Percentiles rank a stretch among this genome's conserved stretches.
These are phyloP conservation scores for Drosophila prostipennis DNA, from an alignment of 2,888 invertebrate species.

Conservation along the genomic window DNA sequence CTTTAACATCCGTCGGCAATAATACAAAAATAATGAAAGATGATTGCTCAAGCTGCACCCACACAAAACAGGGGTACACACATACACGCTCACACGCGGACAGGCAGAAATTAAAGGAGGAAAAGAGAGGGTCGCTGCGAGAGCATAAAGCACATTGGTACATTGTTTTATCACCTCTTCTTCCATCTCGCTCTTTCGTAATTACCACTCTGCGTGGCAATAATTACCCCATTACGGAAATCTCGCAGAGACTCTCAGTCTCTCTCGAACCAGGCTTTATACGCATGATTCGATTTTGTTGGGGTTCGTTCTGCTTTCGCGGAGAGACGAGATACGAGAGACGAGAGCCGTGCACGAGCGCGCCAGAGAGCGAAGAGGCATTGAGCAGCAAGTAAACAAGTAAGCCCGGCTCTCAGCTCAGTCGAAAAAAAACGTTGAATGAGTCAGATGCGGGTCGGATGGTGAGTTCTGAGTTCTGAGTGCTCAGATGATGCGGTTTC, in stretches of 20 bases:
- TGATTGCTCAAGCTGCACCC: slow-evolving; percentile 66
- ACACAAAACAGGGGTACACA: slow-evolving; percentile 44
- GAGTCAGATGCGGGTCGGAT: slow-evolving; percentile 52
- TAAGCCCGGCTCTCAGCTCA: slow-evolving; percentile 10
- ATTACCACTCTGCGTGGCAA: slow-evolving; percentile 78
- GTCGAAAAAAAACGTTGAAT: slow-evolving; percentile 50
- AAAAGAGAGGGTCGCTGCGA: slow-evolving; percentile 27
- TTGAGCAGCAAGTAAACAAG: slow-evolving; percentile 7
- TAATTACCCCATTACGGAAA: slow-evolving; percentile 72
- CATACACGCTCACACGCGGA: background rate
- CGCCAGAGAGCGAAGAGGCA: background rate
- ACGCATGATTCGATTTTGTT: slow-evolving; percentile 31
- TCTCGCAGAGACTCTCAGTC: slow-evolving; percentile 20
- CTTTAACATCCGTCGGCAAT: slow-evolving; percentile 30
- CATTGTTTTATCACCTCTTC: slow-evolving; percentile 68
- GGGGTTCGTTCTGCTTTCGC: slow-evolving; percentile 3
- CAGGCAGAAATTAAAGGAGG: background rate
- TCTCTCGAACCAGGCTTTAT: slow-evolving; percentile 25
- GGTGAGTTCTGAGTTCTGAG: slow-evolving; percentile 34
- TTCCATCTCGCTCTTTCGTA: slow-evolving; percentile 65
- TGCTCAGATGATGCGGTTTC: slow-evolving; percentile 11
- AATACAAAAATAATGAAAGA: slow-evolving; percentile 60
- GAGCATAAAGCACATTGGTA: slow-evolving; percentile 53
- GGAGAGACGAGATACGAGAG: slow-evolving; percentile 2
- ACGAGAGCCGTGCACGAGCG: slow-evolving; percentile 7